phyloP scores from a whole-genome alignment of 1,140 invertebrate genomes.

The Apis mellifera region DNA sequence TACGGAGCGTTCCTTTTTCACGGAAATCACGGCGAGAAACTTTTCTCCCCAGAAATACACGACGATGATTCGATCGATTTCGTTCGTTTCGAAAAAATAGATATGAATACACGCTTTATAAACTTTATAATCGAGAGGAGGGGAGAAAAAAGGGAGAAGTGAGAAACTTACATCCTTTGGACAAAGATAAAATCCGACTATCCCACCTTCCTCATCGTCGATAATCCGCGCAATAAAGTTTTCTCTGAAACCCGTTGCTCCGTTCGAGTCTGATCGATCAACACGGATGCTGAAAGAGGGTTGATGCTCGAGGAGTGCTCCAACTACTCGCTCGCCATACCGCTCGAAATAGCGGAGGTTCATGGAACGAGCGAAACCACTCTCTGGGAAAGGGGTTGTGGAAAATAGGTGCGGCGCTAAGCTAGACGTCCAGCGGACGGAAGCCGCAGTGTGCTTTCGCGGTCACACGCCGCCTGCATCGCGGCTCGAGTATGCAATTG shows the following conservation, averaged over 20 bases:
- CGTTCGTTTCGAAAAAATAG: too few species aligned
- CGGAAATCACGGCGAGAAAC: too few species aligned
- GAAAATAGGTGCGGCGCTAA: slow-evolving; percentile 42
- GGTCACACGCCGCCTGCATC: slow-evolving; percentile 22
- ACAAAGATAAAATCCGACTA: not conserved
- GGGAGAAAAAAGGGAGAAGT: too few species aligned
- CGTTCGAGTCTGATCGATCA: not conserved
- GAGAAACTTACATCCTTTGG: too few species aligned
- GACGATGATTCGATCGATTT: too few species aligned
- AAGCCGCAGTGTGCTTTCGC: slow-evolving; percentile 56
- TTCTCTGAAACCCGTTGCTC: not conserved
- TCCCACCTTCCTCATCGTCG: not conserved
- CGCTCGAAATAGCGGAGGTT: slow-evolving; percentile 32
- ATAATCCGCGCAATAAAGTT: not conserved
- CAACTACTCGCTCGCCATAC: not conserved
- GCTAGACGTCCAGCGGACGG: slow-evolving; percentile 52
- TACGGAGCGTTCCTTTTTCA: slow-evolving; percentile 39
- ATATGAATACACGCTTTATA: too few species aligned
- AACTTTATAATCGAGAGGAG: too few species aligned
- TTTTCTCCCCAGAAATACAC: too few species aligned
- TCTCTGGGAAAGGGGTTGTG: slow-evolving; percentile 35
- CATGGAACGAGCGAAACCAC: slow-evolving; percentile 49
- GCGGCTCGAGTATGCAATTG: slow-evolving; percentile 42
- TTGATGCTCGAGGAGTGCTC: not conserved
- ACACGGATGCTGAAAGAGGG: not conserved